Percentiles rank a stretch among this genome's conserved stretches.
These are phyloP conservation scores for Montipora cactus DNA, from an alignment of 64 coral and sea anemone genomes.

Conservation along the genomic window DNA sequence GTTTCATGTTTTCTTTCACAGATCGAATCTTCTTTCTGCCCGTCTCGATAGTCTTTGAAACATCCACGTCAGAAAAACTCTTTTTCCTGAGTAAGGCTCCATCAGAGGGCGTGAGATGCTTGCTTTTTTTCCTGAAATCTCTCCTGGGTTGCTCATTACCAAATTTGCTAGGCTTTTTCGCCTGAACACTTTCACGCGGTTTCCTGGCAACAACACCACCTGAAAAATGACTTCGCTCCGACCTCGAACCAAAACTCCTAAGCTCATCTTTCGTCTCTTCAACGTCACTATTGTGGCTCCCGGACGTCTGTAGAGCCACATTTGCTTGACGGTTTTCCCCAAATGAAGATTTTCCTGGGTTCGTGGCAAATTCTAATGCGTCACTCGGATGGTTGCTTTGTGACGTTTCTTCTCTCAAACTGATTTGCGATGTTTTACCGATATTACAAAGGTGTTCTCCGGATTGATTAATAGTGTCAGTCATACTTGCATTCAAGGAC, in stretches of 20 bases:
- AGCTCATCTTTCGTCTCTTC: neutral
- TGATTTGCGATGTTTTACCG: neutral
- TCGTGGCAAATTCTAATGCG: neutral
- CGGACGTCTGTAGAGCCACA: neutral
- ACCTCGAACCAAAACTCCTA: neutral
- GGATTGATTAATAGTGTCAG: neutral
- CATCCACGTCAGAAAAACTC: conserved; percentile 71
- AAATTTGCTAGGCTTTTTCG: neutral
- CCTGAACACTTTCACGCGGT: neutral
- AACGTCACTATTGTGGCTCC: neutral
- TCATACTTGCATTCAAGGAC: neutral
- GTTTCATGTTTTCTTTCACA: conserved; percentile 77
- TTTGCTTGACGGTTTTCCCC: neutral
- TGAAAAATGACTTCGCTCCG: neutral
- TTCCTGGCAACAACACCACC: neutral
- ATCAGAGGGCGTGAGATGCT: conserved; percentile 43
- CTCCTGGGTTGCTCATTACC: neutral
- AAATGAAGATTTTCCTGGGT: neutral
- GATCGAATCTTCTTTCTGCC: conserved; percentile 76
- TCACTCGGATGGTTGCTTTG: neutral
- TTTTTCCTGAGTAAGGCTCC: conserved; percentile 54
- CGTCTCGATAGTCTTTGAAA: conserved; percentile 76
- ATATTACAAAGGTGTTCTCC: neutral
- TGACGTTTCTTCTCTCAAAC: neutral
- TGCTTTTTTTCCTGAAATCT: conserved; percentile 62